Evolutionary conservation across 2,113 vertebrate species (phyloP), one percentile per base, ranked within the genome.

Genomic region (Paramisgurnus dabryanus): DNA sequence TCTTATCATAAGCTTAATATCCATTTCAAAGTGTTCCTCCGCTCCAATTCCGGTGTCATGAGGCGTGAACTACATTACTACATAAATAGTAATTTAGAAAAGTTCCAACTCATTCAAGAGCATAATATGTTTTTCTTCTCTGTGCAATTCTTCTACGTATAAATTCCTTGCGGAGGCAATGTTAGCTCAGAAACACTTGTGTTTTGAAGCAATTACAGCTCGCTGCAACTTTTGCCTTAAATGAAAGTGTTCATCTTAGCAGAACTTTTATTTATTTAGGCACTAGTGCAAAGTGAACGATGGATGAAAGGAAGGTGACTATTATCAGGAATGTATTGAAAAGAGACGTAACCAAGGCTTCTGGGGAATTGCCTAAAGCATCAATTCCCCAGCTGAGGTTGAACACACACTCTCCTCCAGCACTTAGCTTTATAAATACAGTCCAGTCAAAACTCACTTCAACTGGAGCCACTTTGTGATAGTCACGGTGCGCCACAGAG

Each of bases 381-480:
- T 34, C 27, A 58, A 63, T 57, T 15, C 55, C 45, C 47, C 15
- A 18, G 75, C 53, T n/a, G 17, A n/a, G 39, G 45, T 66, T 71
- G 69, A 13, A 58, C 53, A 72, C 73, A 39, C 68, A 10, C 17
- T 53, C 18, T 74, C 57, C 40, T n/a, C 47, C 43, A 18, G 66
- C 53, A 49, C 15, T 41, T 27, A 57, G 40, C 18, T 12, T 61
- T 58, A 58, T 75, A 81, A 78, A 75, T 57, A 39, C 50, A 75
- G 60, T 58, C 13, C 66, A 34, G 41, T 65, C 34, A 27, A 65
- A 58, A 9, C 18, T 73, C 65, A 43, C 18, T 76, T 60, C 0
- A 76, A 61, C 34, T 75, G 64, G 67, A 70, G 73, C 55, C 40
- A 50, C 74, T n/a, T 34, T 73, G 61, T 76, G 57, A 49, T 63